A percentile compares a stretch with the other conserved stretches of the same genome.
Evolutionary conservation across 2,797 vertebrate species (phyloP).

Genomic region (Paguma larvata): DNA sequence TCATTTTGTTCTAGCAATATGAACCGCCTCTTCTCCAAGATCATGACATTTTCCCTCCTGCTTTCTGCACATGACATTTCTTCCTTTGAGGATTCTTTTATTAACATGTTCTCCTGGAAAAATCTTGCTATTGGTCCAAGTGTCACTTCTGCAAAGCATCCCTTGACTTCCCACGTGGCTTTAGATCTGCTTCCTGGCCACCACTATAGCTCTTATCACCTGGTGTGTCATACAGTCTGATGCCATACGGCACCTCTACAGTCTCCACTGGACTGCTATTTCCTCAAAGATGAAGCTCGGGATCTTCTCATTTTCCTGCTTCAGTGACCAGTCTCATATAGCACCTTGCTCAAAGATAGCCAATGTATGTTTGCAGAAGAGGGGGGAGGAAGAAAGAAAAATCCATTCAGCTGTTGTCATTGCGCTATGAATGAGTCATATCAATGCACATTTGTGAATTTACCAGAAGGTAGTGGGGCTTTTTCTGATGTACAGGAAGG

Average conservation of each 20-base stretch:
- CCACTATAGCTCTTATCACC: neutral
- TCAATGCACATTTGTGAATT: neutral
- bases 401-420: neutral
- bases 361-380: neutral
- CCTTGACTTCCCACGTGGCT: neutral
- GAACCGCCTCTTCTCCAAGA: neutral
- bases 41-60: neutral
- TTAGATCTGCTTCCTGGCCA: neutral
- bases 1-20: neutral
- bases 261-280: neutral
- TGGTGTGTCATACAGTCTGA: neutral
- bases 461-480: neutral
- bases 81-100: neutral
- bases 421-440: neutral
- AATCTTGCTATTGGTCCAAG: neutral
- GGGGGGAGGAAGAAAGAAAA: neutral
- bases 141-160: neutral
- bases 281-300: neutral
- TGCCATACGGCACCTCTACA: rapidly evolving
- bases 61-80: neutral
- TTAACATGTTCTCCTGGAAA: neutral
- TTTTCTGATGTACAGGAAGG: neutral
- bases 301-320: neutral
- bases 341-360: neutral
- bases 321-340: rapidly evolving